Evolutionary conservation across 2,888 invertebrate genomes (phyloP), one percentile per base, ranked within the genome.

Genomic region (Amiota minor): DNA sequence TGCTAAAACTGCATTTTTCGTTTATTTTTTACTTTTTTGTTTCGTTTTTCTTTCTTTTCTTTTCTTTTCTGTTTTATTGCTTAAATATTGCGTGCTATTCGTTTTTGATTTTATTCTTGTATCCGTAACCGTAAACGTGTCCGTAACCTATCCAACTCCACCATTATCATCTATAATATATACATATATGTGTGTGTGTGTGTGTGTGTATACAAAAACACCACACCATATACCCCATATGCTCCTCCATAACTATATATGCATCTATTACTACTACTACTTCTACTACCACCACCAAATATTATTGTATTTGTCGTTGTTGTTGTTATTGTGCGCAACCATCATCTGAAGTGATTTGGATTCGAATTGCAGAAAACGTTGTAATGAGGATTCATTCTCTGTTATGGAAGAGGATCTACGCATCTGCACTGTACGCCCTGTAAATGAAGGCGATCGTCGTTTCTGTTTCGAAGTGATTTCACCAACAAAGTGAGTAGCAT

Each of bases 381-480:
- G 94, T 56, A 96, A 96, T 9, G 97, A 97, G 86, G 93, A 95
- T 76, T 93, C 93, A 78, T 95, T 95, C 71, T 98, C 98, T 0
- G 93, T 98, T 10, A 98, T 99, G 98, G 99, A 99, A 89, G 97
- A 98, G 86, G 99, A 99, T 91, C 91, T 99, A 77, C 92, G 98
- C 79, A 91, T 99, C 73, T 99, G 99, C 88, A 95, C 97, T 0
- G 98, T 99, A 16, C 95, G 97, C 86, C 96, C 95, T 2, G 95
- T 96, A 47, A 91, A 92, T 8, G 97, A 98, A 83, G 94, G 95
- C 20, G 99, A 99, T 88, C 91, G 98, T 74, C 92, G 98, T 68
- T 98, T 96, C 91, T 99, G 99, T 90, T 98, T 98, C 88, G 98
- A 98, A 92, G 95, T 98, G 50, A 92, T 98, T 70, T 98, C 98